These are phyloP conservation scores for Hydriomena furcata DNA, from an alignment of 2,888 invertebrate genomes.

Conservation along the genomic window DNA sequence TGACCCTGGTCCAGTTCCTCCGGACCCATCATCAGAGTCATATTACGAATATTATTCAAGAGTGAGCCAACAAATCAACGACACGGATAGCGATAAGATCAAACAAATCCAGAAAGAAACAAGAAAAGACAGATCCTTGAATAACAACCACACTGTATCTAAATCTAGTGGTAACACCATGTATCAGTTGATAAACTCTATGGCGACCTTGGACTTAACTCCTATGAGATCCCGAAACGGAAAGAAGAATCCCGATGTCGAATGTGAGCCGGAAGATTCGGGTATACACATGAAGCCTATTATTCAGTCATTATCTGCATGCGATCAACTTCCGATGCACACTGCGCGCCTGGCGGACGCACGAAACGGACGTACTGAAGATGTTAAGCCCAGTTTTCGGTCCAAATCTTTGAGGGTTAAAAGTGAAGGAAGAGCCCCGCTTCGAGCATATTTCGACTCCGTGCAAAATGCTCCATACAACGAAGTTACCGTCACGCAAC, in stretches of 20 bases:
- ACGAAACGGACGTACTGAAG: slow-evolving; percentile 72
- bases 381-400: slow-evolving; percentile 75
- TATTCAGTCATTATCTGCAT: slow-evolving; percentile 73
- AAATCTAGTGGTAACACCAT: slow-evolving; percentile 58
- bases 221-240: slow-evolving; percentile 67
- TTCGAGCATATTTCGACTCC: slow-evolving; percentile 68
- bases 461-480: slow-evolving; percentile 60
- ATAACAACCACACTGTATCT: slow-evolving; percentile 37
- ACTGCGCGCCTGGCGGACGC: slow-evolving; percentile 65
- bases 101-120: slow-evolving; percentile 67
- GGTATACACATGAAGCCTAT: slow-evolving; percentile 75
- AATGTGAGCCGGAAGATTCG: slow-evolving; percentile 75
- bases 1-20: slow-evolving; percentile 74
- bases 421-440: slow-evolving; percentile 76
- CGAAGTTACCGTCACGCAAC: slow-evolving; percentile 79
- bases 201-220: slow-evolving; percentile 74
- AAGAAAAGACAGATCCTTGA: slow-evolving; percentile 54
- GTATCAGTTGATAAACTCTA: slow-evolving; percentile 76
- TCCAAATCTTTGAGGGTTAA: slow-evolving; percentile 80
- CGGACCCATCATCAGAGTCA: slow-evolving; percentile 76
- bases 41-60: slow-evolving; percentile 80
- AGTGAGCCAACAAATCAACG: slow-evolving; percentile 78
- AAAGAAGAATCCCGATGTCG: slow-evolving; percentile 60
- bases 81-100: slow-evolving; percentile 76
- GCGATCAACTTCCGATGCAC: slow-evolving; percentile 74